phyloP scores from a whole-genome alignment of 2,113 vertebrate genomes.

The Anseranas semipalmata region DNA sequence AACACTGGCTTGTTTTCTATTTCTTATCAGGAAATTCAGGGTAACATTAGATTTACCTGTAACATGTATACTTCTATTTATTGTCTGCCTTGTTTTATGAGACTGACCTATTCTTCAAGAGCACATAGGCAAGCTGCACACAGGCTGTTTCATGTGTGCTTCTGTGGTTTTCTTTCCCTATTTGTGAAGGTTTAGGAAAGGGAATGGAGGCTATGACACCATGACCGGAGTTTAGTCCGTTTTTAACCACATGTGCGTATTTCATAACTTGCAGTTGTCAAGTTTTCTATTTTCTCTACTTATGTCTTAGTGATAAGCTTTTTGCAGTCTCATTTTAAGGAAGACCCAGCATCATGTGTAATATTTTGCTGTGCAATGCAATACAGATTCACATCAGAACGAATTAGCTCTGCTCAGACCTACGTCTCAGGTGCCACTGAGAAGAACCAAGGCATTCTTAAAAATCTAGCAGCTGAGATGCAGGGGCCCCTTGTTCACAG shows the following conservation, averaged over 20 bases:
- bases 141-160: neutral
- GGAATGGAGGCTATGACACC: neutral
- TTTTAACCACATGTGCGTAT: neutral
- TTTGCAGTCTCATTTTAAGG: neutral
- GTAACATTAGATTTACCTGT: neutral
- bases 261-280: neutral
- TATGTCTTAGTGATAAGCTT: neutral
- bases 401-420: neutral
- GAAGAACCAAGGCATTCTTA: neutral
- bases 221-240: neutral
- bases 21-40: neutral
- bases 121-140: neutral
- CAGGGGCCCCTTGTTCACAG: neutral
- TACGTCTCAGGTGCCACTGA: accelerated
- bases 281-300: neutral
- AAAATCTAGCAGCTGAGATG: neutral
- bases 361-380: neutral
- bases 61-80: neutral
- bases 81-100: neutral
- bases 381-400: neutral
- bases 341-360: neutral
- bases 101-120: neutral
- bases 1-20: neutral
- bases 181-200: neutral
- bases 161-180: neutral